These are phyloP conservation scores for Aegithalos caudatus DNA, from an alignment of 2,113 vertebrate genomes.

Conservation along the genomic window DNA sequence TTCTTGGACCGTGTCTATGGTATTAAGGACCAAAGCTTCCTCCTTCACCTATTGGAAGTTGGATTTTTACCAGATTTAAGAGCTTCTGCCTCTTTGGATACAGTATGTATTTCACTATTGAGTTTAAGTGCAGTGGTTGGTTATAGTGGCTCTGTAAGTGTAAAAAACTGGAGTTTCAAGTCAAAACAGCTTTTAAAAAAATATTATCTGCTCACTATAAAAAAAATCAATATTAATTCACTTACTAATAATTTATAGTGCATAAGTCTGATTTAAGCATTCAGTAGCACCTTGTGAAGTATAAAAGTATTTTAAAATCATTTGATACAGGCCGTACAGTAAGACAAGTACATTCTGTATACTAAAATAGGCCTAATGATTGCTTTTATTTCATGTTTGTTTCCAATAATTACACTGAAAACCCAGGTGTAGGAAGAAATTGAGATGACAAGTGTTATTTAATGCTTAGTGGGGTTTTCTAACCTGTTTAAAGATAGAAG, in stretches of 20 bases:
- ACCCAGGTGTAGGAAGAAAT: neutral
- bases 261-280: neutral
- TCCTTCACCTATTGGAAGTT: conserved; percentile 93
- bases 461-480: neutral
- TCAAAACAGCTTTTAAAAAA: neutral
- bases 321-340: neutral
- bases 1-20: conserved; percentile 97
- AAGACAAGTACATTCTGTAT: neutral
- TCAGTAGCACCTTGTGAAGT: neutral
- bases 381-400: neutral
- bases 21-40: conserved; percentile 92
- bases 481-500: neutral
- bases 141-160: neutral
- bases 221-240: neutral
- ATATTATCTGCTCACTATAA: accelerated
- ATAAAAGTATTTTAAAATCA: neutral
- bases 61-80: conserved; percentile 95
- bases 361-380: neutral
- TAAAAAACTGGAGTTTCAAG: neutral
- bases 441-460: neutral
- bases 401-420: neutral
- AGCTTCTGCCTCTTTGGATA: conserved; percentile 91
- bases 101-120: conserved; percentile 74
- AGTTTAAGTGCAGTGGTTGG: neutral
- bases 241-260: neutral